Evolutionary conservation across 2,113 vertebrate species (phyloP).

Genomic region (Labeo catla): DNA sequence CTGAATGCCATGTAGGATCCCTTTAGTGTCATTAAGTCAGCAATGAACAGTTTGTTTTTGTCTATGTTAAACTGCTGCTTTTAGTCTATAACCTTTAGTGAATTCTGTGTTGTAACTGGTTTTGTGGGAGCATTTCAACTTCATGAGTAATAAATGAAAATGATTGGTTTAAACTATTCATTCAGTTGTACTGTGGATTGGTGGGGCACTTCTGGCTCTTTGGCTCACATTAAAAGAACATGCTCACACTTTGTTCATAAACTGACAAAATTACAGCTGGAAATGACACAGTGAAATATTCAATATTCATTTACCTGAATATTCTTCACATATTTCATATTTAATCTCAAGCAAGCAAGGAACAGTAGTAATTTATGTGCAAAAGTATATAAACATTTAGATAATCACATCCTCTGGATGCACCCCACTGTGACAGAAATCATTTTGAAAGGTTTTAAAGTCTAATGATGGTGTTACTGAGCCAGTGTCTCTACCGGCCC

Average conservation of each 20-base stretch:
- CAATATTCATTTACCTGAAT: background rate
- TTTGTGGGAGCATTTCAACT: background rate
- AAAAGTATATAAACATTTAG: background rate
- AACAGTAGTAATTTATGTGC: background rate
- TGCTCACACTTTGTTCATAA: background rate
- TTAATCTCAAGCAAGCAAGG: background rate
- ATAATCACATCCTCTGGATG: background rate
- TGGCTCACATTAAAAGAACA: background rate
- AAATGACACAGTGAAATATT: background rate
- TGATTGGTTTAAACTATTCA: background rate
- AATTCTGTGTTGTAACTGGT: background rate
- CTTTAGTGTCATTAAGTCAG: background rate
- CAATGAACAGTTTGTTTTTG: background rate
- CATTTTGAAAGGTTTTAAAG: background rate
- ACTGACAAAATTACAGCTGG: background rate
- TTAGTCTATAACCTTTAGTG: background rate
- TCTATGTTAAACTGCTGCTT: background rate
- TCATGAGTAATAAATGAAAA: background rate
- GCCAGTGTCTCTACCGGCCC: background rate
- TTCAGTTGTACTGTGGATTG: background rate
- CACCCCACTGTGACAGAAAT: background rate
- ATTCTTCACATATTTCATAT: background rate
- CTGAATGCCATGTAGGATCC: background rate
- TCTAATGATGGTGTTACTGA: conserved; percentile 10
- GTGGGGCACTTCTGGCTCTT: background rate